A percentile compares a stretch with the other conserved stretches of the same genome.
Conservation (phyloP, 2,113 vertebrate species). For the Sus scrofa region T2T-Sscrofa CM000818.6:81403501-81404000, state of each 20-base stretch:
- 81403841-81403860: slow-evolving; percentile 34
- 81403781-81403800: slow-evolving; percentile 67
- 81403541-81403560: slow-evolving; percentile 54
- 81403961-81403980: neutral
- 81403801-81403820: slow-evolving; percentile 42
- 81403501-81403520: slow-evolving; percentile 59
- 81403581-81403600: slow-evolving; percentile 76
- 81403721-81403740: slow-evolving; percentile 83
- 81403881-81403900: neutral
- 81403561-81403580: slow-evolving; percentile 36
- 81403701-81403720: slow-evolving; percentile 81
- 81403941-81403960: neutral
- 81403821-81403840: neutral
- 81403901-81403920: neutral
- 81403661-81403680: slow-evolving; percentile 82
- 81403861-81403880: slow-evolving; percentile 40
- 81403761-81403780: slow-evolving; percentile 85
- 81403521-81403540: slow-evolving; percentile 28
- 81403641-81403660: slow-evolving; percentile 75
- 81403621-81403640: slow-evolving; percentile 74
- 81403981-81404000: neutral
- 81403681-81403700: slow-evolving; percentile 78
- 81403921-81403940: neutral
- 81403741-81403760: slow-evolving; percentile 80
- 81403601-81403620: slow-evolving; percentile 82